phyloP scores from a whole-genome alignment of 2,797 vertebrate genomes.

The Myripristis murdjan region DNA sequence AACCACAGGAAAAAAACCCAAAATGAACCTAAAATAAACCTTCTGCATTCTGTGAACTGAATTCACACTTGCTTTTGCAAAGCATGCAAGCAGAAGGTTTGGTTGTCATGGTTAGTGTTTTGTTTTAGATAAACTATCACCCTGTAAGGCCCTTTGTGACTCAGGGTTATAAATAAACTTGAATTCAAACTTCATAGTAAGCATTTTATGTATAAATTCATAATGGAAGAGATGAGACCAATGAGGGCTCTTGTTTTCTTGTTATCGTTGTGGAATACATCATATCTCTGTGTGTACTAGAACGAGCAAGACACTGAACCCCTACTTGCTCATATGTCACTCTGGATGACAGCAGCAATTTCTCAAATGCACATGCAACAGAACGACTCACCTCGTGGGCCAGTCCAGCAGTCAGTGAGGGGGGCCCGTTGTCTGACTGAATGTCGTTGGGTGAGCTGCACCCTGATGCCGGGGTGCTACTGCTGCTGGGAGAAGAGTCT shows the following conservation, averaged over 20 bases:
- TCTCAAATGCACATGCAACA: neutral
- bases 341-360: neutral
- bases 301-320: conserved; percentile 1
- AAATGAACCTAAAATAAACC: too few species aligned
- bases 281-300: too few species aligned
- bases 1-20: too few species aligned
- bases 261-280: neutral
- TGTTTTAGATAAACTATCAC: too few species aligned
- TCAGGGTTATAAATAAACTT: too few species aligned
- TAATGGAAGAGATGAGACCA: neutral
- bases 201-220: neutral
- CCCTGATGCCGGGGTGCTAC: conserved; percentile 89
- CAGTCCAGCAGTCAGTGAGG: conserved; percentile 60
- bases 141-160: too few species aligned
- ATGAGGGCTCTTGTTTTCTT: neutral
- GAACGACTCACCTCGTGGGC: conserved; percentile 85
- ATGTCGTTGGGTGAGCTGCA: conserved; percentile 91
- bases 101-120: too few species aligned
- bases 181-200: too few species aligned
- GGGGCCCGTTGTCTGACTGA: conserved; percentile 82
- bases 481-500: conserved; percentile 92
- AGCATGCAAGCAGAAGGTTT: neutral
- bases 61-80: neutral
- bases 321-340: neutral
- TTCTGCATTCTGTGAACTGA: too few species aligned